Percentiles rank a stretch among this genome's conserved stretches.
These are phyloP conservation scores for Fregetta grallaria DNA, from an alignment of 2,113 vertebrate genomes.

Conservation along the genomic window DNA sequence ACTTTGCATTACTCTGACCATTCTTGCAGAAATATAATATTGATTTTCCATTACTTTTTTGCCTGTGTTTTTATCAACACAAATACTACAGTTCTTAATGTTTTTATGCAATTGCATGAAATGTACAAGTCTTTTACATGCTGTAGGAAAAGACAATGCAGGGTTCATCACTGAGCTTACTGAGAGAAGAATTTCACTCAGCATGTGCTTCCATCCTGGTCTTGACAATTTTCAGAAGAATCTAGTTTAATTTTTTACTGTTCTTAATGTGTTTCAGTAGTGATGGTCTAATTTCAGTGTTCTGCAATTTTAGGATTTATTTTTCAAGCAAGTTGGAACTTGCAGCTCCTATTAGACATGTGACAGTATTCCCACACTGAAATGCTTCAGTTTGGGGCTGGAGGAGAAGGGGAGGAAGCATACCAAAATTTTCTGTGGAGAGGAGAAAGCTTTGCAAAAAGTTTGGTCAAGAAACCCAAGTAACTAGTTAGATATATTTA, in stretches of 20 bases:
- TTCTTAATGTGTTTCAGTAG: neutral
- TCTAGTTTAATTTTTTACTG: neutral
- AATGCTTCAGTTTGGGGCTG: neutral
- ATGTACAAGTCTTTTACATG: neutral
- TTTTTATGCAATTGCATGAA: neutral
- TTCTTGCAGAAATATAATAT: neutral
- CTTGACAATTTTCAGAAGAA: neutral
- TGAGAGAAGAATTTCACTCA: neutral
- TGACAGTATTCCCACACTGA: neutral
- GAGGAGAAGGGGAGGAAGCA: neutral
- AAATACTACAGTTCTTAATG: neutral
- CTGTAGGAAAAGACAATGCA: neutral
- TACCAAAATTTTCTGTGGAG: neutral
- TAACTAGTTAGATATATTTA: neutral
- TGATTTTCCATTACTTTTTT: neutral
- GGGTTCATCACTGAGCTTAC: neutral
- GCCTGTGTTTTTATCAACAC: neutral
- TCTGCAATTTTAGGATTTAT: neutral
- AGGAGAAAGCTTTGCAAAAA: neutral
- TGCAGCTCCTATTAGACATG: neutral
- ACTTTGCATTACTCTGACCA: neutral
- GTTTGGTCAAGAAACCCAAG: neutral
- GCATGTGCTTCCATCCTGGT: neutral
- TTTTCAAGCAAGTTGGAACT: neutral
- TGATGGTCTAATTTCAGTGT: neutral